These are phyloP conservation scores for Perithous albicinctus DNA, from an alignment of 2,888 invertebrate species.

Conservation along the genomic window DNA sequence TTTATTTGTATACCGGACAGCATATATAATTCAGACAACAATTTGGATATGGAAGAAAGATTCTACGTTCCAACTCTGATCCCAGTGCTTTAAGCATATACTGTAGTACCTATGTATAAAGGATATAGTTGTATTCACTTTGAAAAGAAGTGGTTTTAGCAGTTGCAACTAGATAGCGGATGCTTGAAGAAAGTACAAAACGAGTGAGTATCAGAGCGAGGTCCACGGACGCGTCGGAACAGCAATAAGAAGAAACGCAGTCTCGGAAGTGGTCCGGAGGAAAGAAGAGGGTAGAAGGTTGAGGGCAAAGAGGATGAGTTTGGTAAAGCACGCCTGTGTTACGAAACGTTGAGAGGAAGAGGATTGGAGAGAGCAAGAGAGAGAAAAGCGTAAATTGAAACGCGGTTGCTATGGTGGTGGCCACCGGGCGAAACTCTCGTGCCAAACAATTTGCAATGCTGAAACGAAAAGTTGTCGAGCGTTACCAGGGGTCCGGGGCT, in stretches of 20 bases:
- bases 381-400: slow-evolving; percentile 76
- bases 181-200: slow-evolving; percentile 18
- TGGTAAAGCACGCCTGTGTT: slow-evolving; percentile 42
- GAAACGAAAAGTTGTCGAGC: slow-evolving; percentile 81
- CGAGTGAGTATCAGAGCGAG: slow-evolving; percentile 6
- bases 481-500: slow-evolving; percentile 65
- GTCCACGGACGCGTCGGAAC: slow-evolving; percentile 23
- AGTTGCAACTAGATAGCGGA: slow-evolving; percentile 20
- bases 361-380: slow-evolving; percentile 11
- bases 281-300: slow-evolving; percentile 52
- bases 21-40: no score
- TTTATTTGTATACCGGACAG: no score
- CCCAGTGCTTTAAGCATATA: not conserved
- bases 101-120: not conserved
- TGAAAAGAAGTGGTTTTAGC: not conserved
- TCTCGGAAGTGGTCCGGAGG: slow-evolving; percentile 21
- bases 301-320: slow-evolving; percentile 45
- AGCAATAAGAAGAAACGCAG: slow-evolving; percentile 50
- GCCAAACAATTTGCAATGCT: slow-evolving; percentile 83
- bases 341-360: not conserved
- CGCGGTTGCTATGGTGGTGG: slow-evolving; percentile 73
- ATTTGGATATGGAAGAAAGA: not conserved
- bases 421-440: slow-evolving; percentile 76
- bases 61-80: not conserved
- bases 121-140: slow-evolving; percentile 16